phyloP scores from a whole-genome alignment of 53 echinoderm and acorn worm species.

The Apostichopus leukothele region DNA sequence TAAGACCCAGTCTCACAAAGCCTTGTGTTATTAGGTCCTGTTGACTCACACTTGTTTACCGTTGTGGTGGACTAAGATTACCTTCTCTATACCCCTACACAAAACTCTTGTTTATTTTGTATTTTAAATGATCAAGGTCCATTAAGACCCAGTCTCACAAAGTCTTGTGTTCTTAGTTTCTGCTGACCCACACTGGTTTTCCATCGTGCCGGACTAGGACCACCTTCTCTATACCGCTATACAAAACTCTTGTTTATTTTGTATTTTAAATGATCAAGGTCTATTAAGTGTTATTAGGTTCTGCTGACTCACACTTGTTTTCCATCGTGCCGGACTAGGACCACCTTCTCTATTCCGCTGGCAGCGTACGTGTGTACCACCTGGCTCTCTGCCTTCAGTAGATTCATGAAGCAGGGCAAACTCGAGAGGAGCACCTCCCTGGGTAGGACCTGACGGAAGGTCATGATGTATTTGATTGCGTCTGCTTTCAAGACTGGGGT shows the following conservation, averaged over 20 bases:
- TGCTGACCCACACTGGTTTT: constrained; percentile 66
- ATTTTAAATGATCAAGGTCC: too few relatives aligned
- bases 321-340: constrained; percentile 60
- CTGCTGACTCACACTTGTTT: constrained; percentile 62
- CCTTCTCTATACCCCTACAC: too few relatives aligned
- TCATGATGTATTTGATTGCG: constrained; percentile 92
- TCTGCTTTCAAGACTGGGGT: constrained; percentile 92
- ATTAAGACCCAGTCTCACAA: too few relatives aligned
- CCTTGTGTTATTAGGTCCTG: too few relatives aligned
- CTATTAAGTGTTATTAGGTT: too few relatives aligned
- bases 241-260: too few relatives aligned
- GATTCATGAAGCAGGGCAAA: constrained; percentile 69
- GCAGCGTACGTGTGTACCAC: constrained; percentile 97
- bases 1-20: too few relatives aligned
- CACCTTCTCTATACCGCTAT: too few relatives aligned
- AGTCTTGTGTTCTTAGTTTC: too few relatives aligned
- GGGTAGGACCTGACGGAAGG: constrained; percentile 80
- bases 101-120: too few relatives aligned
- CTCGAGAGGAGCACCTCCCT: constrained; percentile 59
- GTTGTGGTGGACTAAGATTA: too few relatives aligned
- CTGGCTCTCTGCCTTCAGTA: constrained; percentile 80
- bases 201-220: constrained; percentile 10
- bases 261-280: too few relatives aligned
- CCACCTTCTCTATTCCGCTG: constrained; percentile 71
- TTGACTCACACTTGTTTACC: not conserved